Evolutionary conservation across 2,113 vertebrate species (phyloP).

Genomic region (Synodontis membranacea): DNA sequence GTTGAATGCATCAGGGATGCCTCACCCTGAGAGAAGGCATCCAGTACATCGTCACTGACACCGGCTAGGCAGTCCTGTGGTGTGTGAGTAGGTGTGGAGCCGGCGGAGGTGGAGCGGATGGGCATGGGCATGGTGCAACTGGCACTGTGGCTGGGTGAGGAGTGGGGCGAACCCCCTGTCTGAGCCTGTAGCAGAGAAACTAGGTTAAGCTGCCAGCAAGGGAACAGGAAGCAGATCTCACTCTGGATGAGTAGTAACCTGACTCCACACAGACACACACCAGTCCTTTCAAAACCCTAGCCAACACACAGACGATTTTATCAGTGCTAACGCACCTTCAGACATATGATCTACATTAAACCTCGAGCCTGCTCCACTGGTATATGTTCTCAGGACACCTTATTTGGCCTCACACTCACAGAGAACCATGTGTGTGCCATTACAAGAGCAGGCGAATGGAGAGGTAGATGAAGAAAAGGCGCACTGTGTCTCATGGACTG

Average conservation of each 20-base stretch:
- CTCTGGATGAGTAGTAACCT: slow-evolving; percentile 15
- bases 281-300: neutral
- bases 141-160: slow-evolving; percentile 85
- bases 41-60: slow-evolving; percentile 84
- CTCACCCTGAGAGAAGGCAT: slow-evolving; percentile 89
- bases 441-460: slow-evolving; percentile 28
- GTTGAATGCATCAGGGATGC: neutral
- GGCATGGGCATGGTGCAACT: slow-evolving; percentile 87
- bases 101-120: slow-evolving; percentile 84
- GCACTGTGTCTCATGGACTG: slow-evolving; percentile 57
- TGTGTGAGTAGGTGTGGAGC: slow-evolving; percentile 86
- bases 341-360: slow-evolving; percentile 37
- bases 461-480: slow-evolving; percentile 55
- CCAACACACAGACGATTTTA: slow-evolving; percentile 37
- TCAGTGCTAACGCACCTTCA: slow-evolving; percentile 29
- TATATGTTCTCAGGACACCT: slow-evolving; percentile 42
- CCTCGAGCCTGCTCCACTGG: slow-evolving; percentile 24
- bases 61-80: slow-evolving; percentile 83
- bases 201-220: slow-evolving; percentile 14
- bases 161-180: slow-evolving; percentile 83
- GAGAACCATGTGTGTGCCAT: slow-evolving; percentile 57
- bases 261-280: slow-evolving; percentile 22
- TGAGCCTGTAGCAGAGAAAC: slow-evolving; percentile 74
- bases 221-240: neutral
- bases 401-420: slow-evolving; percentile 53